Percentiles rank a stretch among this genome's conserved stretches.
phyloP scores from a whole-genome alignment of 1,140 invertebrate species.

The Lamellibrachia luymesi region DNA sequence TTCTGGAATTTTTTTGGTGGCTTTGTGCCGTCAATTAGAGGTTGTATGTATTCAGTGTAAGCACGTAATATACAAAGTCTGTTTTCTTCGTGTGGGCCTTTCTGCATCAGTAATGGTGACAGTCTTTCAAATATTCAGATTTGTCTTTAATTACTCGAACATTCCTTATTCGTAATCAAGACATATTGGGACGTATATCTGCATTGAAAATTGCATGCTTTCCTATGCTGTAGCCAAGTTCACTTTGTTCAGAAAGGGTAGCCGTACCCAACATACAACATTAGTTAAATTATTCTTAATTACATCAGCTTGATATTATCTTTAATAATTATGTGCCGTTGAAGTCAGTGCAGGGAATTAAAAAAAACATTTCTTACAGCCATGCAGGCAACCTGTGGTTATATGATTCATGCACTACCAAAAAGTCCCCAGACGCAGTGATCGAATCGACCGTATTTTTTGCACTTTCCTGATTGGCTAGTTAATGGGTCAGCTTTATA shows the following conservation, averaged over 20 bases:
- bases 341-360: neutral
- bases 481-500: neutral
- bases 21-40: neutral
- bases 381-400: neutral
- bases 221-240: neutral
- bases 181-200: neutral
- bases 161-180: neutral
- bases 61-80: neutral
- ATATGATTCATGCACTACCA: neutral
- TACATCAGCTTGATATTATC: neutral
- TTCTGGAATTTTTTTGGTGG: neutral
- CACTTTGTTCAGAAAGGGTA: neutral
- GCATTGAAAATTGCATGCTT: too few species aligned
- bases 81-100: neutral
- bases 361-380: neutral
- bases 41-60: neutral
- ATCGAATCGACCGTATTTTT: neutral
- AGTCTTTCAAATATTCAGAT: neutral
- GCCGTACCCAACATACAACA: neutral
- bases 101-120: neutral
- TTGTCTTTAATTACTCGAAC: neutral
- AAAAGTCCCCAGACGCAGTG: neutral
- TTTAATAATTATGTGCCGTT: neutral
- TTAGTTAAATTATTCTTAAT: neutral
- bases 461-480: neutral